Evolutionary conservation across 1,140 invertebrate genomes (phyloP).

Genomic region (Ceratina japonica): DNA sequence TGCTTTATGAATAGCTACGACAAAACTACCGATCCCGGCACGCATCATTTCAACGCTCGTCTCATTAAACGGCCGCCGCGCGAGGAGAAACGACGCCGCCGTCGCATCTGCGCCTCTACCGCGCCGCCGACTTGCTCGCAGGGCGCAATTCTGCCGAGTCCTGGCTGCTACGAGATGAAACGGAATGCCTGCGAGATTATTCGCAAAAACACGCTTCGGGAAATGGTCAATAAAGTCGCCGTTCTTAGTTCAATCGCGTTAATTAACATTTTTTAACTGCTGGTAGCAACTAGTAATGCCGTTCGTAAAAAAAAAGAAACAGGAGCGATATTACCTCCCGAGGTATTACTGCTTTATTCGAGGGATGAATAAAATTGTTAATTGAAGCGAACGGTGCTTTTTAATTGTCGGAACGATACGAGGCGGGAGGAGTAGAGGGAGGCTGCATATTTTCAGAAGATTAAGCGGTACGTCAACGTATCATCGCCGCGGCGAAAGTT

Average conservation of each 20-base stretch:
- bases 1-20: conserved; percentile 54
- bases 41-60: conserved; percentile 38
- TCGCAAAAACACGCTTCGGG: too few species aligned
- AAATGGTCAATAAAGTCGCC: too few species aligned
- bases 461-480: not conserved
- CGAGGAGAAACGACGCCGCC: not conserved
- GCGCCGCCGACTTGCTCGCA: not conserved
- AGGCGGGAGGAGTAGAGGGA: not conserved
- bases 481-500: not conserved
- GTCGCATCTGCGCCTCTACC: not conserved
- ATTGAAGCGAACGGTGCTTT: too few species aligned
- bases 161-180: not conserved
- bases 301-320: too few species aligned
- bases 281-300: too few species aligned
- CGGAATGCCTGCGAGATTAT: not conserved
- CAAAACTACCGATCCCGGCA: conserved; percentile 63
- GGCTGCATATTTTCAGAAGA: not conserved
- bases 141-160: too few species aligned
- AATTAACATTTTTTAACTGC: too few species aligned
- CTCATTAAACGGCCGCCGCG: conserved; percentile 24
- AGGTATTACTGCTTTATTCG: too few species aligned
- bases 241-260: too few species aligned
- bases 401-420: too few species aligned
- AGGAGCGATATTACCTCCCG: too few species aligned
- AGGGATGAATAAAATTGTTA: too few species aligned